Evolutionary conservation across 2,888 invertebrate species (phyloP).

Genomic region (Sycophila texana): DNA sequence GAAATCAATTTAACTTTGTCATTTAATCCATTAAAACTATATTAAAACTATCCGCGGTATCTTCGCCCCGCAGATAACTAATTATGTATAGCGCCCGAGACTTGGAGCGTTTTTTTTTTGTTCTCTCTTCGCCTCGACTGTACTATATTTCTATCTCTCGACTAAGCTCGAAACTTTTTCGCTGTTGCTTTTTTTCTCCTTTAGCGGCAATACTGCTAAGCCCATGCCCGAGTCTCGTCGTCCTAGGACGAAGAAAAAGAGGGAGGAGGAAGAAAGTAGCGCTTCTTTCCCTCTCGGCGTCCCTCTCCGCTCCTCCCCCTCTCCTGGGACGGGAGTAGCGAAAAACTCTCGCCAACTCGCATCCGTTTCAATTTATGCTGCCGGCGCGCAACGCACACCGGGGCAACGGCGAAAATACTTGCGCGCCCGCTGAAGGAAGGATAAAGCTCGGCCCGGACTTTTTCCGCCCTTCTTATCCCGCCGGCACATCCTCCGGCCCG

Average conservation of each 20-base stretch:
- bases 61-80: neutral
- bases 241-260: neutral
- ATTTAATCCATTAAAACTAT: too few relatives aligned
- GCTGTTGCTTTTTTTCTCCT: conserved; percentile 37
- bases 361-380: conserved; percentile 75
- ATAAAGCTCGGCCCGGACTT: conserved; percentile 52
- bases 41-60: neutral
- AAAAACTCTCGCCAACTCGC: conserved; percentile 74
- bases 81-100: too few relatives aligned
- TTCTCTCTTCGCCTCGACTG: conserved; percentile 36
- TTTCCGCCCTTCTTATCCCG: conserved; percentile 37
- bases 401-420: conserved; percentile 64
- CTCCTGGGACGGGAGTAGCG: conserved; percentile 66
- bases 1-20: too few relatives aligned
- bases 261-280: conserved; percentile 28
- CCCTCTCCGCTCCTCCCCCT: conserved; percentile 38
- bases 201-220: conserved; percentile 50
- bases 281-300: conserved; percentile 14
- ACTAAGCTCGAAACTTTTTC: neutral
- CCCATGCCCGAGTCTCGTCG: conserved; percentile 30
- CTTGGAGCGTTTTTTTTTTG: conserved; percentile 36
- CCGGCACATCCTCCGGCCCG: conserved; percentile 2
- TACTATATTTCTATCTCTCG: too few relatives aligned
- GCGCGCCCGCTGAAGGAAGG: conserved; percentile 48
- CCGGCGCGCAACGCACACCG: conserved; percentile 61